Conservation (phyloP, 2,888 invertebrate genomes). For the Caenorhabditis sp. region DNA sequence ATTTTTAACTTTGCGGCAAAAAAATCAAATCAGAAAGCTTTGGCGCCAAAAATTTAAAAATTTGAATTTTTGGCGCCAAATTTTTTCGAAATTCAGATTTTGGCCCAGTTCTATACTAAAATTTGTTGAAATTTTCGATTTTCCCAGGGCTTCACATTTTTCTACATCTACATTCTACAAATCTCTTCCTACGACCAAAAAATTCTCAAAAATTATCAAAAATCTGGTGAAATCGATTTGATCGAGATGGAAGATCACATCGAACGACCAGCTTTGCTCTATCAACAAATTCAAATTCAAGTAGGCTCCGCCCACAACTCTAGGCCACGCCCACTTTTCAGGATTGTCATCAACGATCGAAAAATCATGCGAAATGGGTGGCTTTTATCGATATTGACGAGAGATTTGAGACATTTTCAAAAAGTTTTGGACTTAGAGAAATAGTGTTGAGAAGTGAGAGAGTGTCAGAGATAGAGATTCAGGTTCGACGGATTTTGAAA, state of each 20-base stretch:
- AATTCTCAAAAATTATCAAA: conserved; percentile 19
- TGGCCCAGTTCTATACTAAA: too few species aligned
- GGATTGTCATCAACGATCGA: conserved; percentile 24
- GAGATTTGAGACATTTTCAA: conserved; percentile 3
- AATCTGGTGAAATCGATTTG: conserved; percentile 22
- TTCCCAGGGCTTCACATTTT: conserved; percentile 8
- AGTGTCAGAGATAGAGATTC: conserved; percentile 12
- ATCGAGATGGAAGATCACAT: conserved; percentile 12
- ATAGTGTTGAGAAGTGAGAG: background rate
- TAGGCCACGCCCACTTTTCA: background rate
- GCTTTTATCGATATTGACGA: conserved; percentile 33
- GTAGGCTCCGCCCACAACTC: background rate
- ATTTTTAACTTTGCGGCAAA: too few species aligned
- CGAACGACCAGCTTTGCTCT: conserved; percentile 19
- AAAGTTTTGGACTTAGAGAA: too few species aligned
- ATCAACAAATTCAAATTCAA: conserved; percentile 17
- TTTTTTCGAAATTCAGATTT: too few species aligned
- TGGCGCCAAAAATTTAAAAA: too few species aligned
- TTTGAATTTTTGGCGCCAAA: too few species aligned
- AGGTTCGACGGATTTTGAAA: conserved; percentile 13
- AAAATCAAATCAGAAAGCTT: too few species aligned
- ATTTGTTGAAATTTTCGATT: background rate
- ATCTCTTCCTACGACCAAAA: conserved; percentile 18
- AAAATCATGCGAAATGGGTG: conserved; percentile 28
- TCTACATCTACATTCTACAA: conserved; percentile 16